Base-by-base conservation (phyloP, 2,113 vertebrate genomes). In the Grus americana region DNA sequence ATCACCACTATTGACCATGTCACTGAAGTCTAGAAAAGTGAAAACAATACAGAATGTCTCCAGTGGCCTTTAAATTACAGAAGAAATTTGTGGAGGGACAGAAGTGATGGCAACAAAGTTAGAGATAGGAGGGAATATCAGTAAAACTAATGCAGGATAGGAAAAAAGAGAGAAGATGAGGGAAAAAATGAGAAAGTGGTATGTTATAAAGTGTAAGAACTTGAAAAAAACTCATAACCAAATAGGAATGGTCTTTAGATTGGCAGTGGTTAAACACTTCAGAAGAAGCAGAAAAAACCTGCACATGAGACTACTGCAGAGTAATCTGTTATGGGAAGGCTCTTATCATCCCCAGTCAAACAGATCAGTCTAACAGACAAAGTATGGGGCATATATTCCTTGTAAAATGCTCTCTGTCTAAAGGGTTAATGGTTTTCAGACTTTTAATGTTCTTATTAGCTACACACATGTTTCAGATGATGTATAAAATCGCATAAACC, bases 261-360 rank as follows among this genome's bases (percentile, higher is more conserved):
- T 20, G 44, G 19, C 20, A 23, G 6, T 78, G 34, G 17, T 30
- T 87, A 61, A 86, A 73, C 15, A 27, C 5, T 22, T 65, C 49
- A 61, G 40, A 78, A 80, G 36, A 75, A 36, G 21, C 30, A 81
- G 20, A 49, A 57, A 57, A 78, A 46, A 36, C 4, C 7, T 0
- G 0, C 30, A 59, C 0, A n/a, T 16, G 58, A 42, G 4, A 80
- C 26, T 68, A 44, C 9, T 42, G 36, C 47, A 50, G 16, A 83
- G 66, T 66, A 81, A 80, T 36, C 70, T 74, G 21, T 27, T 34
- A 2, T 21, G 11, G 30, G 34, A 90, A 71, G 61, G 23, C 8
- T 90, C 27, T 85, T 85, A 34, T 81, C 29, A 57, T 27, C 38
- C 34, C 40, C 3, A 32, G 0, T 58, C 49, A 89, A 79, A 36